Evolutionary conservation across 2,113 vertebrate genomes (phyloP), one percentile per base, ranked within the genome.

Genomic region (Anthoscopus minutus): DNA sequence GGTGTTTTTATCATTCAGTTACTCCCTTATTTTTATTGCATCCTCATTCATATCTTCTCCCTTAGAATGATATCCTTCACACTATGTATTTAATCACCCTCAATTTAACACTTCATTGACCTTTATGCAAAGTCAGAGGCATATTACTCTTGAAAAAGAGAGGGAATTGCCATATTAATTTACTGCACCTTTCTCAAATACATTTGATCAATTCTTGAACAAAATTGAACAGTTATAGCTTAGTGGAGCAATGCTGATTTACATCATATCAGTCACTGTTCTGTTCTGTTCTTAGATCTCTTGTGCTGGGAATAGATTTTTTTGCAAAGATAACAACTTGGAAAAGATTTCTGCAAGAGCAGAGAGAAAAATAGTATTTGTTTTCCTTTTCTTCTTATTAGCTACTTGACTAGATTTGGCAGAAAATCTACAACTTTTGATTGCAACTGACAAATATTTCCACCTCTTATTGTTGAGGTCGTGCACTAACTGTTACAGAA

Each of bases 41-140:
- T 47, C 31, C 64, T 71, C 73, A 91, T 89, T 85, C 44, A 24
- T 64, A 61, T 60, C 61, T 58, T 92, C 60, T 74, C 15, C 60
- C 35, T 78, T 44, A 28, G 40, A 91, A 78, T 74, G 0, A 60
- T 92, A 92, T 88, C 40, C 72, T 88, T 89, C 77, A 78, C 64
- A 42, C 35, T 50, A 37, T 31, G 24, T 71, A 64, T 84, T 94
- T 93, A 91, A 91, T 93, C 65, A 93, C 40, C 28, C 56, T 89
- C 89, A 94, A 76, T 94, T 93, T 97, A 95, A 93, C 86, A 81
- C 83, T 93, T 94, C 89, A 93, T 87, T 93, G 80, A 86, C 77
- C 76, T 86, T 96, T 89, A 89, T 81, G 86, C 44, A 84, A 93
- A 89, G 81, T 81, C 81, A 96, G 73, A 89, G 89, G 33, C 47